Evolutionary conservation across 1,140 invertebrate species (phyloP).

Genomic region (Archegozetes longisetosus): DNA sequence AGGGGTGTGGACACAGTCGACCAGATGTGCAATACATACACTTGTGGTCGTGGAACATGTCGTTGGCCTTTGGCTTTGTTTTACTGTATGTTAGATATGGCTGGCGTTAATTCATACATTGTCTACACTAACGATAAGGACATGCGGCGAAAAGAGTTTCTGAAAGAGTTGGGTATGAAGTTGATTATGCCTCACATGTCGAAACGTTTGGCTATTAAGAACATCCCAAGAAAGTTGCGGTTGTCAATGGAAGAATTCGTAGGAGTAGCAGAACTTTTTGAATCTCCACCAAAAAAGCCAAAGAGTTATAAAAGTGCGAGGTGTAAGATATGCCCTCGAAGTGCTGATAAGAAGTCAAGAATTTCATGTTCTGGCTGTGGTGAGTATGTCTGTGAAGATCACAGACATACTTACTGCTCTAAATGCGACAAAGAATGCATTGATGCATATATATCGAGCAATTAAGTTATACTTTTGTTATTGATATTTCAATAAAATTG

Average conservation of each 20-base stretch:
- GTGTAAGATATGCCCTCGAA: too few relatives aligned
- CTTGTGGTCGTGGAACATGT: constrained; percentile 24
- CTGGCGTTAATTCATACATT: constrained; percentile 15
- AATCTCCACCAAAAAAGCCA: too few relatives aligned
- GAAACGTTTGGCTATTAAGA: neutral
- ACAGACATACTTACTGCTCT: too few relatives aligned
- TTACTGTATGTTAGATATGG: constrained; percentile 17
- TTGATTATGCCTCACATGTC: neutral
- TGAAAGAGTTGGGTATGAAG: neutral
- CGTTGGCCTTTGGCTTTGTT: constrained; percentile 28
- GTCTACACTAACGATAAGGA: neutral
- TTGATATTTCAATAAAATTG: too few relatives aligned
- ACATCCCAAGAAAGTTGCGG: neutral
- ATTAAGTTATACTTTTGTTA: too few relatives aligned
- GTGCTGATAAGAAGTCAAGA: too few relatives aligned
- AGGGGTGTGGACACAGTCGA: constrained; percentile 31
- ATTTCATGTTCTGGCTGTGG: too few relatives aligned
- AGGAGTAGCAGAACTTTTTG: too few relatives aligned
- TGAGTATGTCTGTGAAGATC: too few relatives aligned
- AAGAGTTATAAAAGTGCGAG: too few relatives aligned
- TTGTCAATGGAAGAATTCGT: neutral
- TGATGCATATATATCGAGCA: too few relatives aligned
- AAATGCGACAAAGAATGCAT: too few relatives aligned
- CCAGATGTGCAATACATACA: constrained; percentile 28
- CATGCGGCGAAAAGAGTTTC: neutral